These are phyloP conservation scores for Reticulitermes speratus DNA, from an alignment of 1,140 invertebrate species.

Conservation along the genomic window DNA sequence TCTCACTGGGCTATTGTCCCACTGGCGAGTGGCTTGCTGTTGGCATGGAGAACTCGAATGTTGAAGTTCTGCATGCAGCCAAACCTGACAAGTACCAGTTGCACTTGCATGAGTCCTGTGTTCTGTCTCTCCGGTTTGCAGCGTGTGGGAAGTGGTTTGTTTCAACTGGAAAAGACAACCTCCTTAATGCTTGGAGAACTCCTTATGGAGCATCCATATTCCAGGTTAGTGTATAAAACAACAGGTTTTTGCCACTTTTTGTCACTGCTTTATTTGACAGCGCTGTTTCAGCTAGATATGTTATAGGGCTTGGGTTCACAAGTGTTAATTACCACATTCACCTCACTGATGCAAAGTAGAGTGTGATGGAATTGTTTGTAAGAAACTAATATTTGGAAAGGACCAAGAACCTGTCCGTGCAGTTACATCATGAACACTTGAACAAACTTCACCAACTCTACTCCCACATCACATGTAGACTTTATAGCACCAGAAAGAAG, in stretches of 20 bases:
- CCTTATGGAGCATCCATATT: conserved; percentile 98
- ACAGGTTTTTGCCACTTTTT: background rate
- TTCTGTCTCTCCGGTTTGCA: conserved; percentile 94
- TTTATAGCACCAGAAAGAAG: too few species aligned
- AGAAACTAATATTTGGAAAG: too few species aligned
- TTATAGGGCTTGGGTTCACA: background rate
- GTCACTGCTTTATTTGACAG: background rate
- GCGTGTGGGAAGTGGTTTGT: conserved; percentile 99
- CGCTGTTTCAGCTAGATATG: background rate
- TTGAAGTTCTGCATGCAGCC: conserved; percentile 89
- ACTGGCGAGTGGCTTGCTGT: conserved; percentile 98
- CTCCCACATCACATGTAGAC: too few species aligned
- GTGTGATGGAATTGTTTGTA: too few species aligned
- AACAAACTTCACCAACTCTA: too few species aligned
- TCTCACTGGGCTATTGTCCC: conserved; percentile 94
- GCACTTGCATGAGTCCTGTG: conserved; percentile 96
- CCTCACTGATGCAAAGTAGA: too few species aligned
- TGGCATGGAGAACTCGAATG: conserved; percentile 97
- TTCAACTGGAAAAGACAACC: conserved; percentile 97
- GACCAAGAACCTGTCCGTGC: too few species aligned
- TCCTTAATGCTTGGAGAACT: conserved; percentile 97
- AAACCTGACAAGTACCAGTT: conserved; percentile 98
- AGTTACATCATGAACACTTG: too few species aligned
- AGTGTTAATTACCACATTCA: too few species aligned
- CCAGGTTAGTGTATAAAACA: conserved; percentile 67